phyloP scores from a whole-genome alignment of 2,113 vertebrate genomes.

The Percopsis transmontana region DNA sequence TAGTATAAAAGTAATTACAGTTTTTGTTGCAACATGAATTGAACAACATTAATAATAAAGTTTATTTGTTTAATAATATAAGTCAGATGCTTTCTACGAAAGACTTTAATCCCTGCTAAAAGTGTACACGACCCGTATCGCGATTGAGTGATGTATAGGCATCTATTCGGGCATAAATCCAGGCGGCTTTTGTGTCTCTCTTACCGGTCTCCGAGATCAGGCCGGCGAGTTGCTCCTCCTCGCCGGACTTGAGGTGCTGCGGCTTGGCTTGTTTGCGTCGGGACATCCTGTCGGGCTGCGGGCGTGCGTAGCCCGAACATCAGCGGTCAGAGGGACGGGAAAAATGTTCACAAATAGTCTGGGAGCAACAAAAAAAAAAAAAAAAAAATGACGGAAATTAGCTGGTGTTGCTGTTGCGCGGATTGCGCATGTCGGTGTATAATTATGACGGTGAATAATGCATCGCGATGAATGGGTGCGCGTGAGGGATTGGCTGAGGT shows the following conservation, averaged over 20 bases:
- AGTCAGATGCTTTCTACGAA: too few relatives aligned
- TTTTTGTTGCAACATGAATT: too few relatives aligned
- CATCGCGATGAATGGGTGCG: conserved; percentile 87
- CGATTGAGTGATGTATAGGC: too few relatives aligned
- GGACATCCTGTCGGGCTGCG: conserved; percentile 92
- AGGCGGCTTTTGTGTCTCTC: conserved; percentile 14
- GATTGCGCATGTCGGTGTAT: conserved; percentile 91
- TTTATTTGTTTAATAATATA: too few relatives aligned
- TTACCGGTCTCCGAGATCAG: conserved; percentile 92
- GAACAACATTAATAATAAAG: too few relatives aligned
- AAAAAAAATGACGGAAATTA: conserved; percentile 65
- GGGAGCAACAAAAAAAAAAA: conserved; percentile 34
- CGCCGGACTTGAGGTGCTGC: conserved; percentile 96
- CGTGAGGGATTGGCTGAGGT: conserved; percentile 84
- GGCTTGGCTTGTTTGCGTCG: conserved; percentile 99
- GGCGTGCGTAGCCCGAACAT: conserved; percentile 91
- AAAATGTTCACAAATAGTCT: conserved; percentile 77
- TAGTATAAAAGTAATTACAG: too few relatives aligned
- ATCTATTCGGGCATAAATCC: conserved; percentile 7
- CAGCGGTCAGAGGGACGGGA: conserved; percentile 78
- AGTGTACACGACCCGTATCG: too few relatives aligned
- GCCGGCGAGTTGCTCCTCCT: conserved; percentile 89
- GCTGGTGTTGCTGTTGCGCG: conserved; percentile 77
- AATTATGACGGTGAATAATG: conserved; percentile 98
- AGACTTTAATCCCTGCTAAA: too few relatives aligned